Percentiles rank a stretch among this genome's conserved stretches.
These are phyloP conservation scores for Oceanodroma leucorhoa DNA, from an alignment of 2,797 vertebrate genomes.

Conservation along the genomic window DNA sequence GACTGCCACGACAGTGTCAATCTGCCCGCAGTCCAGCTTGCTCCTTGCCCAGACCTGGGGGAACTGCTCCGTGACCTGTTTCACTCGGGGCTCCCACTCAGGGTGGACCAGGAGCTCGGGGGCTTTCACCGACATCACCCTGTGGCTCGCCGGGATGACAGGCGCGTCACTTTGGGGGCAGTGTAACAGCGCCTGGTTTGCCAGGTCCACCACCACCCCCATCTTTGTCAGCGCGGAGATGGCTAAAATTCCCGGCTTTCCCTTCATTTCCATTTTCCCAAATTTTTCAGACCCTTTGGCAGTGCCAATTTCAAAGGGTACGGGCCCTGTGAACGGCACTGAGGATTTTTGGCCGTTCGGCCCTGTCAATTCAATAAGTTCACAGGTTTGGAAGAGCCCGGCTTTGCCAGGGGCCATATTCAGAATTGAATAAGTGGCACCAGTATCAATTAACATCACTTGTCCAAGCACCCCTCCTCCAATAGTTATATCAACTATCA, in stretches of 20 bases:
- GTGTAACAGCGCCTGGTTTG: slow-evolving; percentile 1
- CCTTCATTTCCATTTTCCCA: slow-evolving; percentile 58
- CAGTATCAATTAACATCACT: slow-evolving; percentile 65
- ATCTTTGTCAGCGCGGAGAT: not conserved
- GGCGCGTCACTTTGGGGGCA: not conserved
- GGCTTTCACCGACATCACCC: slow-evolving; percentile 57
- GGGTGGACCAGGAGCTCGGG: slow-evolving; percentile 37
- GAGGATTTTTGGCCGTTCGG: not conserved
- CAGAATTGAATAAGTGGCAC: slow-evolving; percentile 60
- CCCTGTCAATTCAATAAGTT: slow-evolving; percentile 32
- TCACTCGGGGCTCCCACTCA: slow-evolving; percentile 54
- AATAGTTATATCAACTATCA: slow-evolving; percentile 64
- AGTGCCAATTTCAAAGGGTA: slow-evolving; percentile 58
- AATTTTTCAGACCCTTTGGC: slow-evolving; percentile 60
- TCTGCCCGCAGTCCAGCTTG: slow-evolving; percentile 45
- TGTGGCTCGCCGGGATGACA: not conserved
- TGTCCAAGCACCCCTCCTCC: slow-evolving; percentile 71
- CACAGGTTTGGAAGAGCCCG: slow-evolving; percentile 41
- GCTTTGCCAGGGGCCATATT: not conserved
- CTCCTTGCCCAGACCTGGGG: slow-evolving; percentile 47
- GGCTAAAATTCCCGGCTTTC: slow-evolving; percentile 23
- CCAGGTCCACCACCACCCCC: slow-evolving; percentile 53
- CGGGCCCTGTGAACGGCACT: slow-evolving; percentile 7
- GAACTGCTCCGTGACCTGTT: slow-evolving; percentile 27
- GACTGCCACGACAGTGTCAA: not conserved